Percentiles rank a stretch among this genome's conserved stretches.
phyloP scores from a whole-genome alignment of 2,888 invertebrate genomes.

The Ichneumoninae sp. region DNA sequence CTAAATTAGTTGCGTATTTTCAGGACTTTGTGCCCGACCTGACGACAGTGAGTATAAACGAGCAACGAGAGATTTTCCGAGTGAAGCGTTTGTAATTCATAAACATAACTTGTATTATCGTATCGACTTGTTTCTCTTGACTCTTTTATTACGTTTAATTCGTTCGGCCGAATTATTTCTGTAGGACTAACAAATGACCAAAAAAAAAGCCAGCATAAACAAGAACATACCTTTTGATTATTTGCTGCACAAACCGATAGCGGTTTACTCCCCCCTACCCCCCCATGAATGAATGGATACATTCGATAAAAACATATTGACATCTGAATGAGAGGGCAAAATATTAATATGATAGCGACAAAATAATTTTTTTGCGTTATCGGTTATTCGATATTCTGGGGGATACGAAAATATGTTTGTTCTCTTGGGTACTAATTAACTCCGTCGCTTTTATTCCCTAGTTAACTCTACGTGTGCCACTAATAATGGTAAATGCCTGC shows the following conservation, averaged over 20 bases:
- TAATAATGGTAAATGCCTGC: conserved; percentile 52
- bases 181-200: conserved; percentile 81
- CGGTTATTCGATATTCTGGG: conserved; percentile 55
- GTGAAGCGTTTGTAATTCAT: conserved; percentile 82
- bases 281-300: conserved; percentile 71
- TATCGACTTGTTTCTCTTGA: conserved; percentile 51
- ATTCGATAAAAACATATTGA: conserved; percentile 77
- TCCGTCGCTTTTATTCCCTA: conserved; percentile 33
- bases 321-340: conserved; percentile 83
- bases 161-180: conserved; percentile 74
- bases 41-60: conserved; percentile 84
- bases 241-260: conserved; percentile 64
- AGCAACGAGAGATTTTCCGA: conserved; percentile 81
- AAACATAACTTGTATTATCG: conserved; percentile 74
- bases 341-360: conserved; percentile 83
- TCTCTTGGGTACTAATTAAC: conserved; percentile 61
- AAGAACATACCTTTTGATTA: conserved; percentile 43
- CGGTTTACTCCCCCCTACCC: conserved; percentile 40
- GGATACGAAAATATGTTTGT: conserved; percentile 54
- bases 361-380: conserved; percentile 59
- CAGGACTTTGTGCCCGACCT: conserved; percentile 85
- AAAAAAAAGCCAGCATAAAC: conserved; percentile 9
- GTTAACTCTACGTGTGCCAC: conserved; percentile 50
- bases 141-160: conserved; percentile 68
- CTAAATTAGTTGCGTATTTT: conserved; percentile 84